Base-by-base conservation (phyloP, 1,140 invertebrate genomes). In the Brachionus asplanchnoidis region DNA sequence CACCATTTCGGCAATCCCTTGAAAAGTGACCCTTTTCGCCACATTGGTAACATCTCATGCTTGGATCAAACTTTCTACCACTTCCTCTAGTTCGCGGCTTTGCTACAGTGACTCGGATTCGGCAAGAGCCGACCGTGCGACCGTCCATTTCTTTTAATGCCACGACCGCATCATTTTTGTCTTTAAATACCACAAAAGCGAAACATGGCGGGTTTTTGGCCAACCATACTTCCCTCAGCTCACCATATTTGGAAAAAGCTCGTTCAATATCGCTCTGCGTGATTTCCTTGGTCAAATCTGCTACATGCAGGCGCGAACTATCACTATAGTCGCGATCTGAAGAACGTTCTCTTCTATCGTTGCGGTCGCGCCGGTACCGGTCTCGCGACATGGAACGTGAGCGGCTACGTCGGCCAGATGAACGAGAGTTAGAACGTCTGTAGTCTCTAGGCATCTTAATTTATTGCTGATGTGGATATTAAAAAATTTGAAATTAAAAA, bases 191-290 rank as follows among this genome's bases (percentile, higher is more conserved):
- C 36, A 90, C 85, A 87, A 90, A 90, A 8, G 89, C 88, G 87
- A 90, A 90, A 79, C 89, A 89, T 36, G 89, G 89, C n/a, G 89
- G 89, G 70, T 87, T 88, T 82, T 86, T 86, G 0, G 89, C 89
- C 40, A 90, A 85, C 89, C 89, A 90, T 5, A 89, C 86, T 85
- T 90, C 89, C 40, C 86, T 85, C 9, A 90, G 26, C 46, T 86
- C 86, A n/a, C 89, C 89, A 88, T 88, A 90, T 77, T 88, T 88
- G 83, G 87, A 86, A 86, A 90, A 90, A 23, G 84, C 84, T 83
- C 86, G 87, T 42, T 87, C 87, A 32, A 90, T 85, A 20, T 89
- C 89, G 50, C 86, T 68, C 82, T 88, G 87, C 5, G 87, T 23
- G 12, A 68, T 42, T n/a, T 78, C 36, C 12, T 60, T 53, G 3